Conservation (phyloP, 2,797 vertebrate species). For the Oreonectes daqikongensis region DNA sequence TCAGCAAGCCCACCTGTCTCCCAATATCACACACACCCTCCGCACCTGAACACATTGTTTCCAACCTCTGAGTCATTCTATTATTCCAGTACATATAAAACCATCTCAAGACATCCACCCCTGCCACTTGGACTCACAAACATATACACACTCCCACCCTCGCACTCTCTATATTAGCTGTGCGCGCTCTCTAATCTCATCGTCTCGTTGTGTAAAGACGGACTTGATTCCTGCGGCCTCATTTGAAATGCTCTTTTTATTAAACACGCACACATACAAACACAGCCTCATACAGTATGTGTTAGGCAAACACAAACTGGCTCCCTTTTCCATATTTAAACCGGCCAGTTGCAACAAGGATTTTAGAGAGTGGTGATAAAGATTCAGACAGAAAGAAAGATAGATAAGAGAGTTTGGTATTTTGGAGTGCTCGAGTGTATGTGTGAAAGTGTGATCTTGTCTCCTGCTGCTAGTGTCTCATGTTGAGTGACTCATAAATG, state of each 20-base stretch:
- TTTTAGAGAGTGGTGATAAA: neutral
- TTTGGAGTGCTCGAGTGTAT: slow-evolving; percentile 1
- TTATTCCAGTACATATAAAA: slow-evolving; percentile 20
- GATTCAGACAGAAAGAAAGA: neutral
- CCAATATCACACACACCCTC: slow-evolving; percentile 8
- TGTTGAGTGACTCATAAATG: slow-evolving; percentile 33
- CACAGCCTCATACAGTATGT: slow-evolving; percentile 15
- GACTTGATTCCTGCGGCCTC: slow-evolving; percentile 22
- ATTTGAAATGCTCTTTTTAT: slow-evolving; percentile 41
- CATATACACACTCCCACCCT: slow-evolving; percentile 12
- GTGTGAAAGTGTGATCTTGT: slow-evolving; percentile 28
- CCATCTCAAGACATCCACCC: slow-evolving; percentile 6
- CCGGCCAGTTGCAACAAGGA: neutral
- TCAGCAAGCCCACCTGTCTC: slow-evolving; percentile 26
- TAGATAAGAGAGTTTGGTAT: neutral
- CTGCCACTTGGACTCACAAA: slow-evolving; percentile 5
- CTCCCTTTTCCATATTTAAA: neutral
- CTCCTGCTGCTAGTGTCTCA: slow-evolving; percentile 31
- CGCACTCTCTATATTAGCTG: slow-evolving; percentile 6
- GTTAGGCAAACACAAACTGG: slow-evolving; percentile 23
- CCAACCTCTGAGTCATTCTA: slow-evolving; percentile 29
- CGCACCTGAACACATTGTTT: slow-evolving; percentile 19
- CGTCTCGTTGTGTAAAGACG: slow-evolving; percentile 16
- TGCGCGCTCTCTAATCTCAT: slow-evolving; percentile 18
- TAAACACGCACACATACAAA: slow-evolving; percentile 11